Evolutionary conservation across 2,888 invertebrate genomes (phyloP).

Genomic region (Trachelus tabidus): DNA sequence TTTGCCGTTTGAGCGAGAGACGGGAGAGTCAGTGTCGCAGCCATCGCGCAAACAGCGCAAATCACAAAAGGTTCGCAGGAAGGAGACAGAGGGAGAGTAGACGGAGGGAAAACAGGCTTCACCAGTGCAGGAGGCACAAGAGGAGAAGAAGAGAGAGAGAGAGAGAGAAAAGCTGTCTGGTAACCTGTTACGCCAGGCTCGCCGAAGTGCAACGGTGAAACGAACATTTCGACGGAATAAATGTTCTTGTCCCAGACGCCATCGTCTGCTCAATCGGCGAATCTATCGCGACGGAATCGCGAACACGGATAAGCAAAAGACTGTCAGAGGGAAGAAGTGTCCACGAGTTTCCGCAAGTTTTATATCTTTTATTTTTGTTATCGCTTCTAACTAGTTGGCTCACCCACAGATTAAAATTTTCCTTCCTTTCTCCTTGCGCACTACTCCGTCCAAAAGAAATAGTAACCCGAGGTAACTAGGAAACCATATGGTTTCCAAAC

Average conservation of each 20-base stretch:
- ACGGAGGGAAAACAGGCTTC: not conserved
- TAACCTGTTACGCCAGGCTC: not conserved
- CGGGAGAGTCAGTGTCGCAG: not conserved
- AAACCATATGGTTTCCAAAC: not conserved
- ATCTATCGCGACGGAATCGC: not conserved
- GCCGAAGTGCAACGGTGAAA: slow-evolving; percentile 1
- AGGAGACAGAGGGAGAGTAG: not conserved
- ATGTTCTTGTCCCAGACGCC: not conserved
- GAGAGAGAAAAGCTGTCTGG: not conserved
- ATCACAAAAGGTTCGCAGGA: not conserved
- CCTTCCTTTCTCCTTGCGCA: not conserved
- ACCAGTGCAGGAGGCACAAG: not conserved
- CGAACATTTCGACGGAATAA: not conserved
- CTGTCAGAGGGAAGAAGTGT: not conserved
- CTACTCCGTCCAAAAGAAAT: not conserved
- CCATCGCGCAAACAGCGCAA: not conserved
- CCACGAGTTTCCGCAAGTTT: not conserved
- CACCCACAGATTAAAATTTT: not conserved
- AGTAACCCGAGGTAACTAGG: not conserved
- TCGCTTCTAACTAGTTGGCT: not conserved
- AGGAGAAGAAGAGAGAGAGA: not conserved
- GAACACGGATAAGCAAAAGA: not conserved
- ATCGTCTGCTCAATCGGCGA: not conserved
- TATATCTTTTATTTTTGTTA: not conserved
- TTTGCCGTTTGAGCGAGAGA: not conserved